These are phyloP conservation scores for Phenganax stokvisi DNA, from an alignment of 92 coral and sea anemone species.

Conservation along the genomic window DNA sequence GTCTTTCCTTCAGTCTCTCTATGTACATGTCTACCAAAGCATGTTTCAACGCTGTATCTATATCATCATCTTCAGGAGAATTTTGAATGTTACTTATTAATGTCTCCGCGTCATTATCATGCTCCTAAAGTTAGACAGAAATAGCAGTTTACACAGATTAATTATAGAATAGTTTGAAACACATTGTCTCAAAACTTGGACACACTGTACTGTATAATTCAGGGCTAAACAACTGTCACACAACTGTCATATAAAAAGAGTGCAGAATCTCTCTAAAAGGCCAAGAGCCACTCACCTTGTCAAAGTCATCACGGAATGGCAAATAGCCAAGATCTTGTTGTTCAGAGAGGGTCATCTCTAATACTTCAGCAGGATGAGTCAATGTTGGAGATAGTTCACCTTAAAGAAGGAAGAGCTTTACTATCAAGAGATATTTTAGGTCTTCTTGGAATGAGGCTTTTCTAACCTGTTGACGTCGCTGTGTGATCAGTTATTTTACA, in stretches of 20 bases:
- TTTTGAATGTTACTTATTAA: constrained; percentile 87
- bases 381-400: constrained; percentile 88
- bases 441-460: neutral
- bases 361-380: constrained; percentile 74
- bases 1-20: constrained; percentile 85
- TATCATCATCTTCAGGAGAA: constrained; percentile 83
- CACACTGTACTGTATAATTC: neutral
- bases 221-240: neutral
- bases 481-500: constrained; percentile 93
- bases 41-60: constrained; percentile 83
- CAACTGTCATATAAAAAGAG: neutral
- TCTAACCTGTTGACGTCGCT: constrained; percentile 68
- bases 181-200: neutral
- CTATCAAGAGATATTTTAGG: neutral
- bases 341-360: constrained; percentile 80
- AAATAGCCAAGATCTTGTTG: constrained; percentile 95
- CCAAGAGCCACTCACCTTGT: constrained; percentile 53
- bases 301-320: constrained; percentile 98
- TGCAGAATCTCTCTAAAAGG: neutral
- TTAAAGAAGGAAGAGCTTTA: constrained; percentile 2
- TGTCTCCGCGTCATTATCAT: constrained; percentile 96
- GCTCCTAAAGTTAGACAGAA: constrained; percentile 55
- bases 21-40: constrained; percentile 85
- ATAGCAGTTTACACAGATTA: too few relatives aligned
- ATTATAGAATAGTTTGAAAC: too few relatives aligned